phyloP scores from a whole-genome alignment of 2,113 vertebrate species.

The Ceyx cyanopectus region DNA sequence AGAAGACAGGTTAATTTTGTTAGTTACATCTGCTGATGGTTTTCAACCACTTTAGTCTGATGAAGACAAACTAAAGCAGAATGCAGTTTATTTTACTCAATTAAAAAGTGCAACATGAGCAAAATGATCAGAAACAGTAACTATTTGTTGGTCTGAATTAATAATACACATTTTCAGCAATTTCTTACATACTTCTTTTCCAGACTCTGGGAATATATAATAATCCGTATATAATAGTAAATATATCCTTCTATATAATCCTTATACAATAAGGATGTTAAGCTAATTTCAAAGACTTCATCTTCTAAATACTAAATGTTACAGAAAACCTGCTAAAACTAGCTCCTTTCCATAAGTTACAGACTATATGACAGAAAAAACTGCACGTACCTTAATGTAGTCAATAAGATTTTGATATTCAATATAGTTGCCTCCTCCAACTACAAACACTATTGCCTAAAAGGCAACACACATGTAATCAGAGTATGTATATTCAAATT shows the following conservation, averaged over 20 bases:
- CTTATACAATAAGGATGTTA: neutral
- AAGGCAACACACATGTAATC: conserved; percentile 31
- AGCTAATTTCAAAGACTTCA: neutral
- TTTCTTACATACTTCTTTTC: neutral
- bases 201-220: neutral
- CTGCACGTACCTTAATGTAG: conserved; percentile 88
- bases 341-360: neutral
- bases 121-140: neutral
- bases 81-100: neutral
- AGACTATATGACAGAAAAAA: neutral
- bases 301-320: neutral
- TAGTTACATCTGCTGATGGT: neutral
- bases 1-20: neutral
- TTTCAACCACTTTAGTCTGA: rapidly evolving
- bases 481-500: neutral
- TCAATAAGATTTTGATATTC: conserved; percentile 98
- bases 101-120: neutral
- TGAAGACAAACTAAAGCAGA: neutral
- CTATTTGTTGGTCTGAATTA: neutral
- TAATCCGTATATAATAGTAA: too few species aligned
- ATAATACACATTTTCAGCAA: neutral
- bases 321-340: neutral
- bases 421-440: conserved; percentile 98
- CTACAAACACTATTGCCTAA: conserved; percentile 95
- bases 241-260: too few species aligned